These are phyloP conservation scores for Diprion similis DNA, from an alignment of 1,140 invertebrate species.

Conservation along the genomic window DNA sequence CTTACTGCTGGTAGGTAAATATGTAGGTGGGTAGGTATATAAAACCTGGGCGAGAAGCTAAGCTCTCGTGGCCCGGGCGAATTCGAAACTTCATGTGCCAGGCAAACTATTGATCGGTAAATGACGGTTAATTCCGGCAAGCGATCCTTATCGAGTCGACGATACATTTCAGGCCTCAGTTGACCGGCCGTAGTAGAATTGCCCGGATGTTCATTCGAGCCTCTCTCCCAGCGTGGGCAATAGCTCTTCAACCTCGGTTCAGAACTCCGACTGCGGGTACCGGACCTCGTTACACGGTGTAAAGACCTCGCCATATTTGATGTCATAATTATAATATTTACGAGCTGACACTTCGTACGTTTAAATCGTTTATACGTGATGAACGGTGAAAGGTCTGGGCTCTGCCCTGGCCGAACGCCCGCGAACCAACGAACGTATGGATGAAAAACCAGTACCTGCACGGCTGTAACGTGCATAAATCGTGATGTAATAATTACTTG, in stretches of 20 bases:
- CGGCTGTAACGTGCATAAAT: background rate
- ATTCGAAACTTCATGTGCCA: background rate
- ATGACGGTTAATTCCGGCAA: background rate
- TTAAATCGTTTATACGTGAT: slow-evolving; percentile 44
- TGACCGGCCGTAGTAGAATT: background rate
- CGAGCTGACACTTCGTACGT: slow-evolving; percentile 41
- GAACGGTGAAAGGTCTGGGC: slow-evolving; percentile 28
- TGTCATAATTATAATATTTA: slow-evolving; percentile 48
- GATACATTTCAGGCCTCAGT: slow-evolving; percentile 1
- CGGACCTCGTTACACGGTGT: slow-evolving; percentile 37
- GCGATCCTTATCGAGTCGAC: background rate
- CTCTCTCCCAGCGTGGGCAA: slow-evolving; percentile 12
- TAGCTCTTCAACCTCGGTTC: slow-evolving; percentile 17
- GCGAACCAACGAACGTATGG: no score
- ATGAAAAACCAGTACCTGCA: background rate
- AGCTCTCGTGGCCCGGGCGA: no score
- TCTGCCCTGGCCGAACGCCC: background rate
- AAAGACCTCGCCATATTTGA: slow-evolving; percentile 43
- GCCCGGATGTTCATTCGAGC: background rate
- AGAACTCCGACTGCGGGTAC: background rate
- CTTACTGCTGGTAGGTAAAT: background rate
- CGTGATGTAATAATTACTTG: background rate
- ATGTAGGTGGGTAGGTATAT: no score
- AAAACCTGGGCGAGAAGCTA: no score
- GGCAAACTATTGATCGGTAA: slow-evolving; percentile 7